phyloP scores from a whole-genome alignment of 2,888 invertebrate species.

The Amiota communis region DNA sequence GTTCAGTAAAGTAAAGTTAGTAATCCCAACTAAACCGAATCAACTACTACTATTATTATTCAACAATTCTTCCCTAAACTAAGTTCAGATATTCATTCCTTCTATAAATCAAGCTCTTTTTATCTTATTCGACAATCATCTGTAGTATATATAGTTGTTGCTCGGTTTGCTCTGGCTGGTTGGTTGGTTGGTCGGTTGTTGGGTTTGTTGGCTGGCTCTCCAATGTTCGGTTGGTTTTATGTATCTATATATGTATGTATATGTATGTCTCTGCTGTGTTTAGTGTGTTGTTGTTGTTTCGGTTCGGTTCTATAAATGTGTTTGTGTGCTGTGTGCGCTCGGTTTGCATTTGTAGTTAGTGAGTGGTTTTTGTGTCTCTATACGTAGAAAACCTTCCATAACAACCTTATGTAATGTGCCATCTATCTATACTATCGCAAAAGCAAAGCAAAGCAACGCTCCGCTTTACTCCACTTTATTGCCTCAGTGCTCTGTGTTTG shows the following conservation, averaged over 20 bases:
- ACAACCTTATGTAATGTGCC: conserved; percentile 31
- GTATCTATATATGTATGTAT: conserved; percentile 41
- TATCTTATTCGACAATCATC: conserved; percentile 32
- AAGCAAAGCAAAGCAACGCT: neutral
- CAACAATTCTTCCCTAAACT: conserved; percentile 1
- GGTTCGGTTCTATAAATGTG: conserved; percentile 44
- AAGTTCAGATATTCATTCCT: neutral
- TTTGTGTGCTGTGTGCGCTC: conserved; percentile 46
- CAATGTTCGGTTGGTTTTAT: conserved; percentile 54
- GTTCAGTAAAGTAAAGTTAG: neutral
- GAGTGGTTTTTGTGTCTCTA: conserved; percentile 46
- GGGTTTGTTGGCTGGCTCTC: neutral
- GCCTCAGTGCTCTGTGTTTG: conserved; percentile 1
- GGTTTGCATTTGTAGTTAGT: conserved; percentile 38
- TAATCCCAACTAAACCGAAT: neutral
- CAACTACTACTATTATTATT: neutral
- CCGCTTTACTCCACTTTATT: conserved; percentile 16
- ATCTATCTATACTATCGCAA: conserved; percentile 17
- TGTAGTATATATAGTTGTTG: neutral
- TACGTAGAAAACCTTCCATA: conserved; percentile 27
- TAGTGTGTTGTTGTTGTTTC: conserved; percentile 39
- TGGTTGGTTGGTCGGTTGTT: conserved; percentile 45
- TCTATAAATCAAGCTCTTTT: conserved; percentile 32
- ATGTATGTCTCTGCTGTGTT: conserved; percentile 40
- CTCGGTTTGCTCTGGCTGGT: neutral